Conservation (phyloP, 2,797 vertebrate genomes). For the Dallia pectoralis region DNA sequence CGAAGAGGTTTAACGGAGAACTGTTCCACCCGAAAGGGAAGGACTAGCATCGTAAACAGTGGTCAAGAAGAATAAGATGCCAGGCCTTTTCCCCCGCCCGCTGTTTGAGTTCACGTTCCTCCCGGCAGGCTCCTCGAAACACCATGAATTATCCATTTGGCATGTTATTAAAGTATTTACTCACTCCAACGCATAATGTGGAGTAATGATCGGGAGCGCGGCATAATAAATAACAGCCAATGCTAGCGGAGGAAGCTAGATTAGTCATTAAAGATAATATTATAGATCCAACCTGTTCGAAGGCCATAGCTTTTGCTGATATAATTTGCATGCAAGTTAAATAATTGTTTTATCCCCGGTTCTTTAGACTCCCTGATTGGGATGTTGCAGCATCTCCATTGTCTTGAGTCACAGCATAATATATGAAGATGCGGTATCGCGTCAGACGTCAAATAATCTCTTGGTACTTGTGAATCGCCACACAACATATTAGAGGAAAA, state of each 20-base stretch:
- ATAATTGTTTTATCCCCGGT: slow-evolving; percentile 52
- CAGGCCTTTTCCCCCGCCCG: slow-evolving; percentile 12
- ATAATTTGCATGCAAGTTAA: slow-evolving; percentile 56
- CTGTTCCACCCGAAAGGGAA: slow-evolving; percentile 7
- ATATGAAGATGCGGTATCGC: neutral
- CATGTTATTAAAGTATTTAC: slow-evolving; percentile 44
- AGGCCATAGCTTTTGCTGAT: slow-evolving; percentile 4
- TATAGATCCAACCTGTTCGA: slow-evolving; percentile 15
- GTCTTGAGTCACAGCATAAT: slow-evolving; percentile 30
- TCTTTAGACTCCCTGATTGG: slow-evolving; percentile 3
- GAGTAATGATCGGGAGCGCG: slow-evolving; percentile 31
- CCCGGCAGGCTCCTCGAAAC: slow-evolving; percentile 27
- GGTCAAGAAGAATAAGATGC: slow-evolving; percentile 31
- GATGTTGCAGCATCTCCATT: slow-evolving; percentile 6
- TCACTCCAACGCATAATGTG: slow-evolving; percentile 44
- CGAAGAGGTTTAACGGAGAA: neutral
- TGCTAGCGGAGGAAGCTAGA: neutral
- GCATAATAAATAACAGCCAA: slow-evolving; percentile 17
- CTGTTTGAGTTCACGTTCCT: slow-evolving; percentile 21
- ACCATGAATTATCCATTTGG: slow-evolving; percentile 46
- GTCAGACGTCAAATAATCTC: neutral
- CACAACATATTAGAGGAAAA: neutral
- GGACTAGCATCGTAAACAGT: slow-evolving; percentile 45
- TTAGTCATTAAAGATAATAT: slow-evolving; percentile 13
- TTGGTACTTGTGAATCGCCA: neutral